Base-by-base conservation (phyloP, 2,113 vertebrate species). In the Ochotona curzoniae region DNA sequence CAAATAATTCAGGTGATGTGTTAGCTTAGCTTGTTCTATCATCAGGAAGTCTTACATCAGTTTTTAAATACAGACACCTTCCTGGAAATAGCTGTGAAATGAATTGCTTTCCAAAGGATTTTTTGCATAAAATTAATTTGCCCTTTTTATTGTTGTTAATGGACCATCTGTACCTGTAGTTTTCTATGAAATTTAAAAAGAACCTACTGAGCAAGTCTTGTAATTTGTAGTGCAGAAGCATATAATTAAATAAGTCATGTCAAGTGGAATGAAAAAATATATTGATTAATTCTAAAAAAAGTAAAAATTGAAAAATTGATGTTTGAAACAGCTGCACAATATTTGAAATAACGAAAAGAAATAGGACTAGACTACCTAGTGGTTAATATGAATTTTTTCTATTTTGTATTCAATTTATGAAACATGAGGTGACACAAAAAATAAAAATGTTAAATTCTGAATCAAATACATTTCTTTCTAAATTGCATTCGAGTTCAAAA, bases 41-140 rank as follows among this genome's bases (percentile, higher is more conserved):
- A 96, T 89, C 73, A 91, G 80, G 83, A 91, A 89, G 67, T 87
- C 95, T 92, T 85, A 89, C 67, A 87, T 93, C 93, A 93, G 93
- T 93, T 93, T 89, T 97, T 93, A 93, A 96, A 89, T 76, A 92
- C 71, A 93, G 83, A 93, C 61, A 49, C 57, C 89, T 89, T 91
- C 76, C n/a, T 96, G 85, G 92, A 95, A 91, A 91, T 94, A 82
- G 67, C 83, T 88, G 23, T 81, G 66, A 49, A 91, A 84, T 66
- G 67, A 95, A 84, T 81, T 91, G 89, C 57, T 93, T 95, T 94
- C 83, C 79, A 92, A 84, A 95, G 63, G 47, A 8, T 74, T 97
- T 96, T 96, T 91, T 97, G 69, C 94, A 95, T 96, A 92, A 96
- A 94, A 96, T 95, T 93, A 93, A 95, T 93, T 95, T 92, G 85